Base-by-base conservation (phyloP, 53 echinoderm and acorn worm species). In the Henricia sp. region DNA sequence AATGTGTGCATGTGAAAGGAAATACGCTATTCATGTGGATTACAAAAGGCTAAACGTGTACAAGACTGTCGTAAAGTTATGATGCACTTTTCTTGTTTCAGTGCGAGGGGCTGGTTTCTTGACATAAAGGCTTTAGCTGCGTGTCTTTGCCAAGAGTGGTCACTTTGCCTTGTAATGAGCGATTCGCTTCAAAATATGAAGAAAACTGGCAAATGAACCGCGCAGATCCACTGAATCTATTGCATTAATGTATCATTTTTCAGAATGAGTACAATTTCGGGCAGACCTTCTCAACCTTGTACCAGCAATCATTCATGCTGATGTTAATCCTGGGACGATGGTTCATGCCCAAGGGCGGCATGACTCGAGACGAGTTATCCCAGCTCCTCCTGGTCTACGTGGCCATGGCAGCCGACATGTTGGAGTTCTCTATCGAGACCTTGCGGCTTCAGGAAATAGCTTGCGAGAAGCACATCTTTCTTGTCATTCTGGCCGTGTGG, bases 371-470 rank as follows among this genome's bases (percentile, higher is more conserved):
- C 17, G 87, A 91, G 71, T 40, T 91, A 39, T 91, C 91, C 9
- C 86, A 82, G 37, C 55, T 91, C 0, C 83, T 91, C 16, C 56
- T 91, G 33, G 87, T 74, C 25, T 82, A 82, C 50, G 57, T 87
- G 20, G 91, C 72, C 21, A 91, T 91, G 91, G 91, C 91, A 3
- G 87, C 91, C 28, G 91, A 91, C 71, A 91, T 91, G 91, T 50
- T 91, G 65, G 91, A 91, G 83, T 91, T 91, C 67, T 80, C 83
- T 11, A 82, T 82, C 20, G 91, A 91, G 53, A 87, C 86, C n/a
- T 68, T 91, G 21, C 78, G 71, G 21, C 60, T 87, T 19, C 52
- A 36, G 28, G 74, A 72, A n/a, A 71, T 87, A 25, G 91, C 91
- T 6, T 91, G 91, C 68, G 44, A 82, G 26, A 19, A 65, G 30